phyloP scores from a whole-genome alignment of 1,140 invertebrate genomes.

The Lepidurus apus region DNA sequence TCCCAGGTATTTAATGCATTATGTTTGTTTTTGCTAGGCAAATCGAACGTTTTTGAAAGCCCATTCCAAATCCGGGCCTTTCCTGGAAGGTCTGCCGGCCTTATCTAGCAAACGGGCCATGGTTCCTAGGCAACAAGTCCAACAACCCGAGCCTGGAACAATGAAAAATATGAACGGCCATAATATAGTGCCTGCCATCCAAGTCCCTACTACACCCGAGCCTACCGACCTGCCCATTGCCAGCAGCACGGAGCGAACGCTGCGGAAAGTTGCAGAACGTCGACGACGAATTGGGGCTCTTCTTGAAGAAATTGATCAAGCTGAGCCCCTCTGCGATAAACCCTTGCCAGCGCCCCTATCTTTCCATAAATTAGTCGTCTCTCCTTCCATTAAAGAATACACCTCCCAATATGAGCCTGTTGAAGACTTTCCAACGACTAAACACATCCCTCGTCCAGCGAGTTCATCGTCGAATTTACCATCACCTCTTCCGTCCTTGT shows the following conservation, averaged over 20 bases:
- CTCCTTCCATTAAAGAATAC: not conserved
- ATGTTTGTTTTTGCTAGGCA: not conserved
- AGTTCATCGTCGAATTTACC: not conserved
- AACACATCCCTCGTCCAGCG: not conserved
- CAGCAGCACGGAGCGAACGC: not conserved
- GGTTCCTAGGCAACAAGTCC: conserved; percentile 7
- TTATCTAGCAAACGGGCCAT: conserved; percentile 14
- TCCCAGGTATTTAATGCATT: not conserved
- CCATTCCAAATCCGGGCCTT: not conserved
- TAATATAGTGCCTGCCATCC: not conserved
- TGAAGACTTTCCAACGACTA: not conserved
- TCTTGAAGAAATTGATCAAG: not conserved
- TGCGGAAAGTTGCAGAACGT: not conserved
- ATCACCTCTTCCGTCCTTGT: not conserved
- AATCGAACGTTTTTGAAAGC: conserved; percentile 9
- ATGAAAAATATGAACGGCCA: not conserved
- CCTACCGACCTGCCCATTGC: not conserved
- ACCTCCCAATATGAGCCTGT: not conserved
- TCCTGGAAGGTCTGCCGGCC: not conserved
- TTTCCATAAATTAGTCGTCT: not conserved
- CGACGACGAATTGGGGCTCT: not conserved
- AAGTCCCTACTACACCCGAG: not conserved
- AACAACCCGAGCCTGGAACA: not conserved
- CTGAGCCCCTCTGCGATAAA: not conserved
- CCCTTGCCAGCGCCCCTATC: not conserved